These are phyloP conservation scores for Tympanuchus pallidicinctus DNA, from an alignment of 2,113 vertebrate species.

Conservation along the genomic window DNA sequence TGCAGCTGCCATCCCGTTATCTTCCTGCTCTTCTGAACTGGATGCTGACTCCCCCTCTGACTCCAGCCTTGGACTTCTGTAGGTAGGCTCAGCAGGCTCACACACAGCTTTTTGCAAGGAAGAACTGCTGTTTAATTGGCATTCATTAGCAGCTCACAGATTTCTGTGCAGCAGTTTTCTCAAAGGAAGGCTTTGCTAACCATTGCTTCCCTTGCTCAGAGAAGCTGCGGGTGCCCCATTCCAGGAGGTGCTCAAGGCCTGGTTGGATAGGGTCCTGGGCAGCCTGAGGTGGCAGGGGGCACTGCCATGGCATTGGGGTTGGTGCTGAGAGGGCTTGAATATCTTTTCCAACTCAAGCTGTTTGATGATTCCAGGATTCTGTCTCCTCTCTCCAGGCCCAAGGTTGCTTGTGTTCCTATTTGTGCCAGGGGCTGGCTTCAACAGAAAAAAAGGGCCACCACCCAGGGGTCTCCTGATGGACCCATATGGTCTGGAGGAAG, in stretches of 20 bases:
- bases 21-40: fast-evolving
- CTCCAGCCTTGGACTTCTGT: background rate
- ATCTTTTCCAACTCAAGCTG: too few species aligned
- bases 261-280: too few species aligned
- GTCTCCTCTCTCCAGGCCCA: background rate
- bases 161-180: background rate
- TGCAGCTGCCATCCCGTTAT: fast-evolving
- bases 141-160: fast-evolving
- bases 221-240: too few species aligned
- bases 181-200: background rate
- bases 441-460: background rate
- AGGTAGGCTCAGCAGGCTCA: background rate
- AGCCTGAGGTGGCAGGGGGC: too few species aligned
- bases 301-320: too few species aligned
- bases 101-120: background rate
- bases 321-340: too few species aligned
- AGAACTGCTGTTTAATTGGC: background rate
- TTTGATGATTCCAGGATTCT: background rate
- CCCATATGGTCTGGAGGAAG: background rate
- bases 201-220: background rate
- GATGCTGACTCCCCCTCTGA: background rate
- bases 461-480: background rate
- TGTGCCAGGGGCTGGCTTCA: background rate
- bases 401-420: background rate
- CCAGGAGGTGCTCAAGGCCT: too few species aligned